Conservation (phyloP, 1,140 invertebrate species). For the Drosophila sp. region DNA sequence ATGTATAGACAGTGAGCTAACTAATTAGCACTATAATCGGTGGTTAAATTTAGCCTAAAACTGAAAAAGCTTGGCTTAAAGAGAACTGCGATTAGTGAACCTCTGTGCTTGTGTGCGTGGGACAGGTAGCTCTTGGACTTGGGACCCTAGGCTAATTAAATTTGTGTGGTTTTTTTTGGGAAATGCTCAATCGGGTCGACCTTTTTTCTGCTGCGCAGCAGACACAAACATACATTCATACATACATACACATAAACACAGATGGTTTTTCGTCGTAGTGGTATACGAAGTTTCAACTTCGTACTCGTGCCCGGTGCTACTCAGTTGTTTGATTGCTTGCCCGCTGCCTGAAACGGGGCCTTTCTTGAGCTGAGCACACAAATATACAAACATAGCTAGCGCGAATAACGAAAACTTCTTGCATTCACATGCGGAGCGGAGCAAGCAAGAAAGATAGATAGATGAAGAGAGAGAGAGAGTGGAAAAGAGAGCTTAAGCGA, state of each 20-base stretch:
- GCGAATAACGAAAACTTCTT: constrained; percentile 77
- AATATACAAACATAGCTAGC: constrained; percentile 32
- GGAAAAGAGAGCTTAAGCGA: too few relatives aligned
- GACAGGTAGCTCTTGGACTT: constrained; percentile 35
- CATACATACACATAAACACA: constrained; percentile 22
- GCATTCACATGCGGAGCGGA: constrained; percentile 44
- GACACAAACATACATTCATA: constrained; percentile 39
- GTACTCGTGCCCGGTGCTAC: constrained; percentile 36
- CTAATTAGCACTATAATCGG: constrained; percentile 53
- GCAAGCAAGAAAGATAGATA: constrained; percentile 26
- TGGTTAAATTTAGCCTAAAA: constrained; percentile 39
- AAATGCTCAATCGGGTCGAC: constrained; percentile 71
- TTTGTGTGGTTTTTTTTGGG: constrained; percentile 34
- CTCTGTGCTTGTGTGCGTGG: constrained; percentile 1
- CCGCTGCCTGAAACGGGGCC: constrained; percentile 66
- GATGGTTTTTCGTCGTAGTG: constrained; percentile 2
- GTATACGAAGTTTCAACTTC: constrained; percentile 42
- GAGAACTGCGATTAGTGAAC: constrained; percentile 37
- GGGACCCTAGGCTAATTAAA: constrained; percentile 52
- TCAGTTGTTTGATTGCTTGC: constrained; percentile 45
- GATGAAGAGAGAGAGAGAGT: constrained; percentile 4
- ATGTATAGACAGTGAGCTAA: constrained; percentile 39
- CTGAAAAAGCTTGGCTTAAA: constrained; percentile 20
- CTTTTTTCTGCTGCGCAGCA: constrained; percentile 62
- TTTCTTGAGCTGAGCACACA: constrained; percentile 59